These are phyloP conservation scores for Tragulus kanchil DNA, from an alignment of 2,113 vertebrate genomes.

Conservation along the genomic window DNA sequence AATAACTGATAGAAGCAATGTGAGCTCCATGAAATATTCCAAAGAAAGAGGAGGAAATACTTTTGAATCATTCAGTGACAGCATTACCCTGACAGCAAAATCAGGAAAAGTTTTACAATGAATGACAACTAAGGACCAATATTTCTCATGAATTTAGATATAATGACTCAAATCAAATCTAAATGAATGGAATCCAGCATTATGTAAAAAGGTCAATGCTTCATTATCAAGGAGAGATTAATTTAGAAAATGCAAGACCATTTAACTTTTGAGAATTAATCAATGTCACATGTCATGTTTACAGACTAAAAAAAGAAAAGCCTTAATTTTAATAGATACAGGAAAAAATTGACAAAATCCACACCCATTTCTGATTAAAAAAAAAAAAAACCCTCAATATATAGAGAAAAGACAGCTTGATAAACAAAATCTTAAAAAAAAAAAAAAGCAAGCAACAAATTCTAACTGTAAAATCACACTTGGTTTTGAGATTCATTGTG, in stretches of 20 bases:
- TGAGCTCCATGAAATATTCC: neutral
- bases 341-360: neutral
- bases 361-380: neutral
- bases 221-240: neutral
- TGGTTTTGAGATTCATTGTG: neutral
- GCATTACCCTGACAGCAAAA: neutral
- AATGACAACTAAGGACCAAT: neutral
- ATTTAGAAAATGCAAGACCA: neutral
- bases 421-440: neutral
- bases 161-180: neutral
- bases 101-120: neutral
- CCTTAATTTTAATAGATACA: neutral
- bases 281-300: neutral
- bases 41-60: neutral
- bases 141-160: neutral
- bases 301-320: neutral
- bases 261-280: constrained; percentile 11
- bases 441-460: no score
- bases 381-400: neutral
- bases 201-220: neutral
- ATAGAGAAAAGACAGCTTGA: neutral
- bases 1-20: neutral
- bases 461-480: neutral
- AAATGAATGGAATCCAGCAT: neutral
- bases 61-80: neutral